phyloP scores from a whole-genome alignment of 2,113 vertebrate species.

The Oncorhynchus gorbuscha region DNA sequence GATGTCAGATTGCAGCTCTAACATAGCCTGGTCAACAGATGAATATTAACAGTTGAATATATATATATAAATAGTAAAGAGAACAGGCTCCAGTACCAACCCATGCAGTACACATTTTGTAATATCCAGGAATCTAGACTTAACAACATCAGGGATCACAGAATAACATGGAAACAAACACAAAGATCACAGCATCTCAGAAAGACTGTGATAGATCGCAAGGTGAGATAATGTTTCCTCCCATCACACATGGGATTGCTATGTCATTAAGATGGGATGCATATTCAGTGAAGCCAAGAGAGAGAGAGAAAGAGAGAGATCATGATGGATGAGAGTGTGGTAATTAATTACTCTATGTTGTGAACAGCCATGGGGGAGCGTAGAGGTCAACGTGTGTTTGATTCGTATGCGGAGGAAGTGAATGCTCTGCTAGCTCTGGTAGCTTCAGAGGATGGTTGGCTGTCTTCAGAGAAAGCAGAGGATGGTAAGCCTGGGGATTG shows the following conservation, averaged over 20 bases:
- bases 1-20: no score
- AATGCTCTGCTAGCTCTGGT: slow-evolving; percentile 18
- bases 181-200: background rate
- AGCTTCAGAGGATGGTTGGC: slow-evolving; percentile 31
- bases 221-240: background rate
- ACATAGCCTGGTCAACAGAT: no score
- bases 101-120: no score
- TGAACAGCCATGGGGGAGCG: slow-evolving; percentile 54
- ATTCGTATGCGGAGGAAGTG: background rate
- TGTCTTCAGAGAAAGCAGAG: slow-evolving; percentile 2
- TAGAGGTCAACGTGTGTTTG: slow-evolving; percentile 33
- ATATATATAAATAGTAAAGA: no score
- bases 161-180: background rate
- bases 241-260: slow-evolving; percentile 13
- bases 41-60: no score
- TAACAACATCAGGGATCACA: no score
- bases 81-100: no score
- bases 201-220: background rate
- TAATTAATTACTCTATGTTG: slow-evolving; percentile 41
- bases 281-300: slow-evolving; percentile 8
- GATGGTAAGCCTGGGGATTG: slow-evolving; percentile 26
- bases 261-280: slow-evolving; percentile 23
- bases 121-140: no score
- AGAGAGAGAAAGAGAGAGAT: slow-evolving; percentile 1
- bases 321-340: slow-evolving; percentile 39